These are phyloP conservation scores for Glyptemys insculpta DNA, from an alignment of 2,797 vertebrate genomes.

Conservation along the genomic window DNA sequence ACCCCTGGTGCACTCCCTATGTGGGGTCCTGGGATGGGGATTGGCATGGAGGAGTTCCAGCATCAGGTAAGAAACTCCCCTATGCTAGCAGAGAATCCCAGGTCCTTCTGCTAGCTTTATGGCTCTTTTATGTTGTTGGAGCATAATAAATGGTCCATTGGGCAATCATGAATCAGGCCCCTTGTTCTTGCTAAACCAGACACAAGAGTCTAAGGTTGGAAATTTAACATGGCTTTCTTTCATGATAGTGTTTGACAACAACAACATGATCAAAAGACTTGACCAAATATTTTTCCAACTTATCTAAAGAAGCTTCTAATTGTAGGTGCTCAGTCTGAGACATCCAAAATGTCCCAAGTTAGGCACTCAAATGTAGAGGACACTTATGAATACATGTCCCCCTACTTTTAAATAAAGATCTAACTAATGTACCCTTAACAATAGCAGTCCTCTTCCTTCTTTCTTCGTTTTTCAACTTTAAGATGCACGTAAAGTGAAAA, in stretches of 20 bases:
- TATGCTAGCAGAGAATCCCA: not conserved
- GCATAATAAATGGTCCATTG: not conserved
- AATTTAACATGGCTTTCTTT: not conserved
- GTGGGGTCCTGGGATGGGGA: not conserved
- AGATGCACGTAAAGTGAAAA: not conserved
- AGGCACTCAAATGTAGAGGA: not conserved
- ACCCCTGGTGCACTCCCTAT: not conserved
- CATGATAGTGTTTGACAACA: not conserved
- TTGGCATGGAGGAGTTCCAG: not conserved
- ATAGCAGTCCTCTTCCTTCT: too few relatives aligned
- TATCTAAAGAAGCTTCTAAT: not conserved
- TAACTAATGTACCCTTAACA: too few relatives aligned
- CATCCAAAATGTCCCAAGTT: not conserved
- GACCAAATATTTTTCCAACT: accelerated
- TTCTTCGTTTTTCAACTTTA: not conserved
- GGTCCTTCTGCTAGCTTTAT: not conserved
- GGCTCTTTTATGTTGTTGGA: not conserved
- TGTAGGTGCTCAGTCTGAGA: not conserved
- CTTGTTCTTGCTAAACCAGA: not conserved
- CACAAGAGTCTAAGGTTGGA: not conserved
- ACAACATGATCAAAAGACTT: accelerated
- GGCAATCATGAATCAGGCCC: not conserved
- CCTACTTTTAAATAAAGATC: too few relatives aligned
- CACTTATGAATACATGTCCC: too few relatives aligned
- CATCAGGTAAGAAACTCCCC: not conserved